Evolutionary conservation across 1,140 invertebrate species (phyloP).

Genomic region (Octopus sinensis): DNA sequence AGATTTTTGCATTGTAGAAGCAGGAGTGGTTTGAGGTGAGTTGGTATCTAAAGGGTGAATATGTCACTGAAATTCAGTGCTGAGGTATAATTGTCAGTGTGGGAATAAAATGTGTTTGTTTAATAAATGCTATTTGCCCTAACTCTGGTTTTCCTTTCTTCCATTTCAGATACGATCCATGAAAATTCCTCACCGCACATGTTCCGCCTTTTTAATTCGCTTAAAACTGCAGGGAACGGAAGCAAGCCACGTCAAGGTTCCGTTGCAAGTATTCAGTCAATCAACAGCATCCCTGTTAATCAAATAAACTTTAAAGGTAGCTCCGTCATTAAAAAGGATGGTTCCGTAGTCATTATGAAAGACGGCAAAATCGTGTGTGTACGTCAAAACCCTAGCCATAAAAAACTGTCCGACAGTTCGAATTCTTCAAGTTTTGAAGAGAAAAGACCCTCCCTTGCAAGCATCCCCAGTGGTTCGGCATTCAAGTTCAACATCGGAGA

Average conservation of each 20-base stretch:
- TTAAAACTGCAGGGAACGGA: constrained; percentile 19
- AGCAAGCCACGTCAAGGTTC: constrained; percentile 23
- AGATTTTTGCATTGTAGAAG: no score
- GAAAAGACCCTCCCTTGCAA: background rate
- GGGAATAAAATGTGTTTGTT: no score
- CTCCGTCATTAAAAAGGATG: constrained; percentile 45
- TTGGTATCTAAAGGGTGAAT: no score
- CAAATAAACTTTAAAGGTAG: constrained; percentile 27
- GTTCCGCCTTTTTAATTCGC: constrained; percentile 15
- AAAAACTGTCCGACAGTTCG: background rate
- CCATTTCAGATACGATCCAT: constrained; percentile 29
- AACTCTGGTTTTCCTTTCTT: background rate
- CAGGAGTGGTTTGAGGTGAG: no score
- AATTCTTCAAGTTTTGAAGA: background rate
- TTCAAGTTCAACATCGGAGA: no score
- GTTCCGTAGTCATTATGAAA: constrained; percentile 48
- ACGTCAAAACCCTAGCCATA: constrained; percentile 14
- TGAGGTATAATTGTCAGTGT: no score
- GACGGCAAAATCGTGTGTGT: constrained; percentile 51
- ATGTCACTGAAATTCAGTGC: no score
- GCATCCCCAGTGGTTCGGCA: background rate
- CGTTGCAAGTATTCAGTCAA: constrained; percentile 5
- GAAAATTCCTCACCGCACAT: constrained; percentile 23
- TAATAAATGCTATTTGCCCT: no score
- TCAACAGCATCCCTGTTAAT: background rate